Percentiles rank a stretch among this genome's conserved stretches.
Conservation (phyloP, 2,113 vertebrate genomes). For the Callorhinus ursinus region DNA sequence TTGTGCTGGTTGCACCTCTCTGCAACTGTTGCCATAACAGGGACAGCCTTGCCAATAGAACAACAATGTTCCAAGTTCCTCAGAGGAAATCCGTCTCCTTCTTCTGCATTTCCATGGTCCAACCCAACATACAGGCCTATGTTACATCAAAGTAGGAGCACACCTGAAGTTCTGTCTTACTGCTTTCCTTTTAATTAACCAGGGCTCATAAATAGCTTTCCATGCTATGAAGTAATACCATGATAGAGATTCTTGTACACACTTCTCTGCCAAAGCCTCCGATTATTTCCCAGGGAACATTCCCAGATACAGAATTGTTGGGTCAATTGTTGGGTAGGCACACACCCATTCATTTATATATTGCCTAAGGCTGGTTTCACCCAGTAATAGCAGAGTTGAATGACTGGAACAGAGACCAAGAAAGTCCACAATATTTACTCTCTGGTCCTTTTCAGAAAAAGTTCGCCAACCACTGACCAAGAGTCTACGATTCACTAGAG, state of each 20-base stretch:
- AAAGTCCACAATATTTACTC: background rate
- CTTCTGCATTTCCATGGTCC: background rate
- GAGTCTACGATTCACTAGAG: background rate
- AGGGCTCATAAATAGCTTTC: background rate
- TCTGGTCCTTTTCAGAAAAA: background rate
- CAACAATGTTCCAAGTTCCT: background rate
- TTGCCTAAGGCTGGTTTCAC: background rate
- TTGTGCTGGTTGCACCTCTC: background rate
- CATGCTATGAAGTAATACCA: background rate
- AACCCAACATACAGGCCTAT: background rate
- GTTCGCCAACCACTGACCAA: background rate
- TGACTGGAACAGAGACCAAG: background rate
- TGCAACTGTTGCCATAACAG: background rate
- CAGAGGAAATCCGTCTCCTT: background rate
- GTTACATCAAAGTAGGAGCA: background rate
- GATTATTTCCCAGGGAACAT: slow-evolving; percentile 19
- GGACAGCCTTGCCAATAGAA: background rate
- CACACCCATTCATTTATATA: background rate
- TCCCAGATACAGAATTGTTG: background rate
- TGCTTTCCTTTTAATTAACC: slow-evolving; percentile 60
- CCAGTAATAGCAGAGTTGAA: background rate
- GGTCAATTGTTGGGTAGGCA: background rate
- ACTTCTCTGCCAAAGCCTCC: slow-evolving; percentile 5
- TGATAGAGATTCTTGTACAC: background rate
- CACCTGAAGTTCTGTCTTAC: background rate